phyloP scores from a whole-genome alignment of 2,888 invertebrate species.

The Machimus rusticus region DNA sequence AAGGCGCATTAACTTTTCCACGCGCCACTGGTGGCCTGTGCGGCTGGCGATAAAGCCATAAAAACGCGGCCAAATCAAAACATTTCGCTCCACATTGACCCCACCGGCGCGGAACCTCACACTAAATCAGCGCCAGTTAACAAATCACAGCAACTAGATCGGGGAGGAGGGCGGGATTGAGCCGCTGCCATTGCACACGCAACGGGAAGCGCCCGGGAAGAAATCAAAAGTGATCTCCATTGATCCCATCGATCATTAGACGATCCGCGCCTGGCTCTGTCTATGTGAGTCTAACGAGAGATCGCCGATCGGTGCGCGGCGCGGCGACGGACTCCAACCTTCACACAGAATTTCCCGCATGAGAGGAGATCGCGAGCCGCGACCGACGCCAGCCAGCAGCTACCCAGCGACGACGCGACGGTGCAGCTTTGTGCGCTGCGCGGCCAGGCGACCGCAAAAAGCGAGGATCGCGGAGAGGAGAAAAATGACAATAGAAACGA shows the following conservation, averaged over 20 bases:
- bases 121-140: neutral
- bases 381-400: neutral
- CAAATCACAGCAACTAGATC: constrained; percentile 35
- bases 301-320: neutral
- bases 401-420: neutral
- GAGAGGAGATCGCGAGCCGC: constrained; percentile 4
- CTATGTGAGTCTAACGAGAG: neutral
- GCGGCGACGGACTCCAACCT: constrained; percentile 1
- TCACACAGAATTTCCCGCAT: constrained; percentile 38
- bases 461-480: neutral
- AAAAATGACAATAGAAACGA: neutral
- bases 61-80: neutral
- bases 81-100: neutral
- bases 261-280: neutral
- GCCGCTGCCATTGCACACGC: neutral
- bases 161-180: neutral
- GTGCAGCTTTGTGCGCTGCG: neutral
- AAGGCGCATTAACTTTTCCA: neutral
- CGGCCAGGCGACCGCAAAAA: neutral
- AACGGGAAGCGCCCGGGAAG: constrained; percentile 26
- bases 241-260: constrained; percentile 41
- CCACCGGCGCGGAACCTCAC: neutral
- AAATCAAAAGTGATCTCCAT: constrained; percentile 39
- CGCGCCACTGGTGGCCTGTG: neutral
- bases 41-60: neutral